phyloP scores from a whole-genome alignment of 2,797 vertebrate species.

The Taeniopygia guttata region DNA sequence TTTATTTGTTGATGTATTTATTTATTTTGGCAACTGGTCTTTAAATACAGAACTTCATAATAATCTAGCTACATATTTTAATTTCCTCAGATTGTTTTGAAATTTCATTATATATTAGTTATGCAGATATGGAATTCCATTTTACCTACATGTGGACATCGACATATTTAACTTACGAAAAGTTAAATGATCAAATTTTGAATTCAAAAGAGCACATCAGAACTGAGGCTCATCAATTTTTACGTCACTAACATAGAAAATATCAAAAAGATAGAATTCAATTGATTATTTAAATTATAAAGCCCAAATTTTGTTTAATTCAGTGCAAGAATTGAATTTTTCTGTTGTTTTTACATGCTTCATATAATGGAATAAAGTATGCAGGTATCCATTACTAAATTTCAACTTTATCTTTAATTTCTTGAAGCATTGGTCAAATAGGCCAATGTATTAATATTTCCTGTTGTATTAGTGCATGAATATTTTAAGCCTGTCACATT shows the following conservation, averaged over 20 bases:
- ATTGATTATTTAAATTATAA: not conserved
- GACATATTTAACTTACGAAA: not conserved
- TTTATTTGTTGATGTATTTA: not conserved
- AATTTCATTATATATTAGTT: not conserved
- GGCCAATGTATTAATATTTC: constrained; percentile 34
- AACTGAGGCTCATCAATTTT: not conserved
- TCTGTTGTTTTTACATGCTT: constrained; percentile 11
- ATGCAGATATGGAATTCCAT: not conserved
- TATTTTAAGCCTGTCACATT: constrained; percentile 56
- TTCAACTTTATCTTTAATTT: not conserved
- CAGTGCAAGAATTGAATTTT: not conserved
- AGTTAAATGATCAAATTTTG: not conserved
- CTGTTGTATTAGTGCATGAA: not conserved
- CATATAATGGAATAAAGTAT: not conserved
- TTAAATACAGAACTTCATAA: not conserved
- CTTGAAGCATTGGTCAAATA: constrained; percentile 24
- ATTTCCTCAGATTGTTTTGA: not conserved
- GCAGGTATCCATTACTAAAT: not conserved
- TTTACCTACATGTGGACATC: not conserved
- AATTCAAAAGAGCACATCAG: not conserved
- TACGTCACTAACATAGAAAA: not conserved
- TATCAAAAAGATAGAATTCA: not conserved
- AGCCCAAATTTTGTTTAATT: not conserved
- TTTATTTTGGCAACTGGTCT: not conserved
- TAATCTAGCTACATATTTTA: not conserved